Base-by-base conservation (phyloP, 2,797 vertebrate genomes). In the Sparus aurata region DNA sequence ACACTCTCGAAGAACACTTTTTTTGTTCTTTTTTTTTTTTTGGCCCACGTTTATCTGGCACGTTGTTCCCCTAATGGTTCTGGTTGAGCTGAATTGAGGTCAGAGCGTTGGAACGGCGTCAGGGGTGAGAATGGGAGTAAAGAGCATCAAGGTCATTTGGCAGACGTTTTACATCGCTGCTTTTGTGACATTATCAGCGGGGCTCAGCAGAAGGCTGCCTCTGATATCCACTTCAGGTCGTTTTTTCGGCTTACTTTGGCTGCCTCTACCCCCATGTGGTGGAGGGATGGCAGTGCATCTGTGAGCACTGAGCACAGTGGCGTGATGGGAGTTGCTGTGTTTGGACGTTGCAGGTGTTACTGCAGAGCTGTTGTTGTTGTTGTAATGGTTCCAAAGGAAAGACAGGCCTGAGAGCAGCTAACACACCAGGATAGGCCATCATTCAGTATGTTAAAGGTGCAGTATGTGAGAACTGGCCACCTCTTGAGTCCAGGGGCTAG, bases 71-170 rank as follows among this genome's bases (percentile, higher is more conserved):
- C 75, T 91, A 82, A 91, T 90, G 88, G 88, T 82, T 89, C 83
- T 92, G 84, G 84, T 77, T 46, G 82, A 77, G 89, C 61, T 89
- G 90, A 69, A 83, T 67, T 76, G 82, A 90, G 90, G 92, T 89
- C 85, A 79, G 77, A 73, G 76, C 50, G 45, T 81, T 91, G 87
- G 91, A 93, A 83, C 65, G 6, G 85, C 20, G 12, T 77, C 17
- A 70, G 30, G 84, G 91, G 89, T 91, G 78, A 93, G 57, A 70
- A 53, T 18, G 69, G 71, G 91, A 85, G 83, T 73, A 91, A 90
- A 91, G 91, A 87, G 85, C 90, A 92, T 89, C 84, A 82, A 88
- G 94, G 92, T 93, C 83, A 87, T 88, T 86, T 87, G 88, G 91
- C 88, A 79, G 70, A 59, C 61, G 66, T 70, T 78, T 72, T 52